These are phyloP conservation scores for Leucophora obtusa DNA, from an alignment of 2,888 invertebrate genomes.

Conservation along the genomic window DNA sequence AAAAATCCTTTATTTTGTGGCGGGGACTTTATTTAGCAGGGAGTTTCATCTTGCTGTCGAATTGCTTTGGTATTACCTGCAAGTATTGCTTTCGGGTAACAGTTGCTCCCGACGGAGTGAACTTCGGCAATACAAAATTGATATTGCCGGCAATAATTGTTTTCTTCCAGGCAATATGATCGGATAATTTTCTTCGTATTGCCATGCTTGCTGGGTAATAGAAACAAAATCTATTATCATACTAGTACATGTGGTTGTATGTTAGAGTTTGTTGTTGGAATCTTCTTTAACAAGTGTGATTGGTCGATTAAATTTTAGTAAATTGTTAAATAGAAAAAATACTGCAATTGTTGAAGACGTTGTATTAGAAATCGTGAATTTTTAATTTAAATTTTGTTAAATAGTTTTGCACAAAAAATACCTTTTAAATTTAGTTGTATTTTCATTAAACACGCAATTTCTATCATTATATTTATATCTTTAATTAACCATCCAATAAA, in stretches of 20 bases:
- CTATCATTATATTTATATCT: constrained; percentile 47
- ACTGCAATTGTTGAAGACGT: neutral
- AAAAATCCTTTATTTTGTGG: no score
- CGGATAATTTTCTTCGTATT: no score
- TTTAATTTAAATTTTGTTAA: constrained; percentile 49
- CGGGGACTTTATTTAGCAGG: no score
- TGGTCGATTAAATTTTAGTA: neutral
- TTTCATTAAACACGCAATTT: constrained; percentile 62
- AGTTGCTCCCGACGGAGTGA: no score
- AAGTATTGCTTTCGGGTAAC: no score
- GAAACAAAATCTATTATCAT: neutral
- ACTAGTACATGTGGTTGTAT: neutral
- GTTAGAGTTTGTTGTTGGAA: neutral
- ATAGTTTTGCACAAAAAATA: constrained; percentile 16
- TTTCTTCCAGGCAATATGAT: no score
- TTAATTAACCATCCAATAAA: constrained; percentile 61
- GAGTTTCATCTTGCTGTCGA: no score
- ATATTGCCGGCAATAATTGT: no score
- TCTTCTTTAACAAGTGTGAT: neutral
- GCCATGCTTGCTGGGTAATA: no score
- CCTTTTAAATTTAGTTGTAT: constrained; percentile 57
- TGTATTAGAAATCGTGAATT: constrained; percentile 47
- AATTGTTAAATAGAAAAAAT: neutral
- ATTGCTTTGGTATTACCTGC: no score
- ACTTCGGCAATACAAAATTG: no score